Evolutionary conservation across 1,140 invertebrate genomes (phyloP), one percentile per base, ranked within the genome.

Genomic region (Geopemphigus sp.): DNA sequence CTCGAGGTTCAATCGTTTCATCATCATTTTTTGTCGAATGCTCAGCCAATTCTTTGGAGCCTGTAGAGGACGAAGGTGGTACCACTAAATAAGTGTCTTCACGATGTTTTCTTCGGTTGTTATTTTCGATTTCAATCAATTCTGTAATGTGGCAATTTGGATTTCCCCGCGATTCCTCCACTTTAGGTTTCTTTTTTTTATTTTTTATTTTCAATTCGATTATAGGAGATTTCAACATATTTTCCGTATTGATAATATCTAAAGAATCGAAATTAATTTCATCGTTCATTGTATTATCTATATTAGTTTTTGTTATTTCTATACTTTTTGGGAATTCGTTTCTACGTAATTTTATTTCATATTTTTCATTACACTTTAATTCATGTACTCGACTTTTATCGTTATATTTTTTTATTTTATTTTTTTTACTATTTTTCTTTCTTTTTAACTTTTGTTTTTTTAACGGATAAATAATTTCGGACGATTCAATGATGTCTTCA

Each of bases 401-500:
- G 4, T 1, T 19, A 26, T 26, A 26, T 5, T 32, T 53, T 5
- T 72, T 54, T 19, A 12, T 72, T 5, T 54, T 72, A 29, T 6
- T 26, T 54, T 72, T 72, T 54, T 72, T 72, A 10, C 0, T 53
- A 54, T 12, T 3, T 72, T 32, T 72, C 1, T 29, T 12, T 8
- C 32, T 54, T 54, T 54, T 54, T 4, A 5, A 11, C 11, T 53
- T 53, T n/a, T 54, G 24, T 0, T n/a, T 54, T 19, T 29, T 26
- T 1, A 17, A 17, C 1, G 11, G 12, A 11, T 0, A 0, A 72
- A 29, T 54, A 22, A 12, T 19, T 72, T 72, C 26, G 1, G 50
- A 72, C 2, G 68, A 72, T 53, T 72, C 68, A 29, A 72, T 54
- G 11, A 72, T 53, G 17, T 72, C 47, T 72, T 54, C 68, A 45